Base-by-base conservation (phyloP, 2,888 invertebrate species). In the Rotaria socialis region DNA sequence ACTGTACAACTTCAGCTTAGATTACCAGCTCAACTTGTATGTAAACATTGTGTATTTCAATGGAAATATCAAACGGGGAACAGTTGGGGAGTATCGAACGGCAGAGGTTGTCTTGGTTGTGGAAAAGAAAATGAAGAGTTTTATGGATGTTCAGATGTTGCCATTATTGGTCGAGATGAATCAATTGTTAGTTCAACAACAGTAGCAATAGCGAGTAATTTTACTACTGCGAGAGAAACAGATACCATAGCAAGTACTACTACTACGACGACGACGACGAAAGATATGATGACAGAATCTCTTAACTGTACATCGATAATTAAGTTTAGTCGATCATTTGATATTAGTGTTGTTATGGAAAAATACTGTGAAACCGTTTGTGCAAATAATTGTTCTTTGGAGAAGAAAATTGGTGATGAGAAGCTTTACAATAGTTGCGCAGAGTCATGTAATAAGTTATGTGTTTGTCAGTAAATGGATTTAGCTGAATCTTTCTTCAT, bases 51-150 rank as follows among this genome's bases (percentile, higher is more conserved):
- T 60, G 86, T 86, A 24, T 60, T 86, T 52, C 86, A 86, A 75
- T 86, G 86, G 86, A 86, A 85, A 74, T 86, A 86, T 86, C 55
- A 43, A 19, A 86, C 86, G 27, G 86, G 86, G 11, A 86, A 86
- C 22, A 86, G 86, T 47, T 86, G 86, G 86, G 86, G 85, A 60
- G 24, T 10, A 55, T 7, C 5, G 4, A 41, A 43, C 14, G 58
- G 80, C 19, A 10, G 14, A 27, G 14, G 8, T 22, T 86, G 86
- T 85, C 47, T 86, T 8, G 86, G 86, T 43, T 86, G 86, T 80
- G 86, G 86, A 43, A 74, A 55, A 27, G 80, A 55, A 41, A 85
- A 86, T 43, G 86, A 86, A 60, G 47, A 86, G n/a, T 86, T 86
- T 19, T 75, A 85, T 55, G 86, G 86, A 50, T 86, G 86, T 19